phyloP scores from a whole-genome alignment of 2,888 invertebrate species.

The Xestoiulus laeticollis region DNA sequence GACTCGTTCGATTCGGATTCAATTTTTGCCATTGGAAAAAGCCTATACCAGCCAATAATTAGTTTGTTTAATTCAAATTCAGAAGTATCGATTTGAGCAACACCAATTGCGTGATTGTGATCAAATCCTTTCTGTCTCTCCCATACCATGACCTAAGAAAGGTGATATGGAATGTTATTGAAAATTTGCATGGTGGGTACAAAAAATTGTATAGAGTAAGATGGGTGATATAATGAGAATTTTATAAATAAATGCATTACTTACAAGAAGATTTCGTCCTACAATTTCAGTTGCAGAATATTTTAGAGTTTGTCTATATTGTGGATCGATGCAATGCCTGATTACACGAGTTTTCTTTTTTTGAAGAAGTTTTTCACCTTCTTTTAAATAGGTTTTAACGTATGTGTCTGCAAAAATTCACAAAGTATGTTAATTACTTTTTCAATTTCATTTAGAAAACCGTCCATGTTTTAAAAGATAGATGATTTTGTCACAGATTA shows the following conservation, averaged over 20 bases:
- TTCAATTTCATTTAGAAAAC: background rate
- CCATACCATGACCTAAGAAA: slow-evolving; percentile 80
- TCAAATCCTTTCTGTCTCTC: slow-evolving; percentile 88
- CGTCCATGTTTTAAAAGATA: background rate
- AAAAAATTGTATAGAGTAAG: background rate
- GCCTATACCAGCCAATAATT: slow-evolving; percentile 89
- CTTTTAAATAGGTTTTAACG: slow-evolving; percentile 90
- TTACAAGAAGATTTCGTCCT: slow-evolving; percentile 76
- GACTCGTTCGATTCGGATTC: slow-evolving; percentile 54
- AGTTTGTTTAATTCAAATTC: slow-evolving; percentile 80
- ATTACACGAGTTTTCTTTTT: slow-evolving; percentile 90
- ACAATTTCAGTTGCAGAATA: slow-evolving; percentile 71
- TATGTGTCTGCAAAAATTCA: slow-evolving; percentile 77
- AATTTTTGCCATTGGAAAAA: slow-evolving; percentile 79
- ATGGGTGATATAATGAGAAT: background rate
- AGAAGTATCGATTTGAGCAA: slow-evolving; percentile 85
- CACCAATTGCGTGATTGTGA: slow-evolving; percentile 82
- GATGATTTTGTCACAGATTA: background rate
- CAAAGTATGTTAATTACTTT: background rate
- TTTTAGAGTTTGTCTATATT: slow-evolving; percentile 87
- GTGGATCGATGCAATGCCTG: slow-evolving; percentile 82
- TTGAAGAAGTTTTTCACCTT: slow-evolving; percentile 87
- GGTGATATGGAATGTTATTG: background rate
- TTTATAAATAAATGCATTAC: slow-evolving; percentile 30
- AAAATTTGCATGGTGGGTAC: background rate